Conservation (phyloP, 2,888 invertebrate species). For the Eueremaeus valkanovi region DNA sequence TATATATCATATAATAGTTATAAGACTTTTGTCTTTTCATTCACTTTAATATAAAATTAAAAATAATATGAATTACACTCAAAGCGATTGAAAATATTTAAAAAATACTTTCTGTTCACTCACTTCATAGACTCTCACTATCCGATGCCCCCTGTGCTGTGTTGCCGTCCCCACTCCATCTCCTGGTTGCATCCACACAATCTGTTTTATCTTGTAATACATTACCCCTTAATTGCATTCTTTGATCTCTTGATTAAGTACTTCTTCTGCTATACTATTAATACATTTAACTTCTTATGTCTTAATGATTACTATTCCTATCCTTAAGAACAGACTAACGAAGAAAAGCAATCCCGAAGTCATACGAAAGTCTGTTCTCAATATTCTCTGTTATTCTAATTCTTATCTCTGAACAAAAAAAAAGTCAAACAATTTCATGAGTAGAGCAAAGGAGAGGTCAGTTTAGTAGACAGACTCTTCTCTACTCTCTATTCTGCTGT, state of each 20-base stretch:
- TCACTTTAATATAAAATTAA: not conserved
- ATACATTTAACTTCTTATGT: not conserved
- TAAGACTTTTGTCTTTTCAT: not conserved
- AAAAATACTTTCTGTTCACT: not conserved
- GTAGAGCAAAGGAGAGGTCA: too few relatives aligned
- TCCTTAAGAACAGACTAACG: not conserved
- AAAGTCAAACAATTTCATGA: not conserved
- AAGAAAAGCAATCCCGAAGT: not conserved
- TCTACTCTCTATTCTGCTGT: not conserved
- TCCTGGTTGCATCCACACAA: not conserved
- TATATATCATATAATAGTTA: not conserved
- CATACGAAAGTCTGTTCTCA: not conserved
- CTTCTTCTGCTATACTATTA: not conserved
- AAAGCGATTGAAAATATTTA: not conserved
- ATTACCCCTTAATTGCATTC: not conserved
- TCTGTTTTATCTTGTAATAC: not conserved
- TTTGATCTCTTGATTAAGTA: constrained; percentile 1
- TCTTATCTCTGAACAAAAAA: not conserved
- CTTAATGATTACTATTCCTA: not conserved
- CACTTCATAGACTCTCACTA: too few relatives aligned
- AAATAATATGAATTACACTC: not conserved
- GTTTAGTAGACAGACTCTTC: too few relatives aligned
- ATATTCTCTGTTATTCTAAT: not conserved
- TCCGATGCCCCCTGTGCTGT: too few relatives aligned
- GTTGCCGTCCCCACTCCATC: not conserved